These are phyloP conservation scores for Campoplex nolae DNA, from an alignment of 2,888 invertebrate species.

Conservation along the genomic window DNA sequence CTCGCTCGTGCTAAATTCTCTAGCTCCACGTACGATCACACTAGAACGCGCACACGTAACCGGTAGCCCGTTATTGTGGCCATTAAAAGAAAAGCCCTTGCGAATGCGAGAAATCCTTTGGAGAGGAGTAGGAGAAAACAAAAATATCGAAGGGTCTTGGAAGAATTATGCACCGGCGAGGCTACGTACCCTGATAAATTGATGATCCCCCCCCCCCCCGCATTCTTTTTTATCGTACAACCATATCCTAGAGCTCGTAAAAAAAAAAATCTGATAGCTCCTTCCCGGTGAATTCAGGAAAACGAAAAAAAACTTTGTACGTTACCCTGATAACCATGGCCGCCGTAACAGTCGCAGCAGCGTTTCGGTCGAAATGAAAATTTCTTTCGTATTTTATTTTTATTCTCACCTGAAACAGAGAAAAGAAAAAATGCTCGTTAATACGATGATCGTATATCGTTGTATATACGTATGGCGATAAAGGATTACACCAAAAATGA, in stretches of 20 bases:
- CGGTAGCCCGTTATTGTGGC: background rate
- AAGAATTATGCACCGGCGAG: constrained; percentile 44
- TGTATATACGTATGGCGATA: background rate
- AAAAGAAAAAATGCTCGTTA: constrained; percentile 36
- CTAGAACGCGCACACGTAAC: background rate
- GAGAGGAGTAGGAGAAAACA: background rate
- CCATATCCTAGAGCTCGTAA: background rate
- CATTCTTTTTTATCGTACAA: constrained; percentile 9
- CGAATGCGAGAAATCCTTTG: constrained; percentile 46
- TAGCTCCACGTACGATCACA: constrained; percentile 15
- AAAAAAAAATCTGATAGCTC: background rate
- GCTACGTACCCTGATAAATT: constrained; percentile 33
- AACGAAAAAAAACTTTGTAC: constrained; percentile 15
- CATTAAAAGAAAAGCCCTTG: constrained; percentile 8
- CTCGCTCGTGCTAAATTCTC: constrained; percentile 48
- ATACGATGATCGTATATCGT: constrained; percentile 10
- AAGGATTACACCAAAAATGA: constrained; percentile 19
- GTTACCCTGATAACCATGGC: constrained; percentile 12
- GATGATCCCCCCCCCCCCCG: background rate
- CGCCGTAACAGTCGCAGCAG: background rate
- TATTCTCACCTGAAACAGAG: constrained; percentile 75
- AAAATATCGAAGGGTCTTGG: constrained; percentile 30
- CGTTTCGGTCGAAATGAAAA: background rate
- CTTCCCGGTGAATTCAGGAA: constrained; percentile 8
- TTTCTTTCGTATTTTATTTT: background rate